These are phyloP conservation scores for Idaea aversata DNA, from an alignment of 2,888 invertebrate genomes.

Conservation along the genomic window DNA sequence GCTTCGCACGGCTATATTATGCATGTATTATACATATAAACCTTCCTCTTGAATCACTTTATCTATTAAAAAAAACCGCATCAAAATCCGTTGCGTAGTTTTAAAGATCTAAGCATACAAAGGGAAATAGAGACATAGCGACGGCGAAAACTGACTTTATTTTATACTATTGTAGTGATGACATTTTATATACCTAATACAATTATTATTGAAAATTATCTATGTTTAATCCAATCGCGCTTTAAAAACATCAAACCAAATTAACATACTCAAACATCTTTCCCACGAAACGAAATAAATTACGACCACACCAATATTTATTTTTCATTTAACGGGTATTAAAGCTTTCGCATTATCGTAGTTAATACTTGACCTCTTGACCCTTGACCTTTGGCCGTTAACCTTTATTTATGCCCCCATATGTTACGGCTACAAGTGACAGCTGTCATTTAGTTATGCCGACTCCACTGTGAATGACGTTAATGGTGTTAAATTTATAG, in stretches of 20 bases:
- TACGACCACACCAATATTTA: conserved; percentile 1
- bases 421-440: neutral
- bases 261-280: neutral
- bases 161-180: too few relatives aligned
- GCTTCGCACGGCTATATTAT: too few relatives aligned
- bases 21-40: too few relatives aligned
- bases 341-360: conserved; percentile 31
- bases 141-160: too few relatives aligned
- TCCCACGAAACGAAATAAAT: neutral
- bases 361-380: neutral
- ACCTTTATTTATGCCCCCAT: conserved; percentile 1
- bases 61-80: too few relatives aligned
- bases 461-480: neutral
- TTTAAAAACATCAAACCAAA: neutral
- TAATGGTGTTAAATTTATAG: neutral
- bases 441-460: neutral
- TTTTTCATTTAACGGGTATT: conserved; percentile 51
- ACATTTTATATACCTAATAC: too few relatives aligned
- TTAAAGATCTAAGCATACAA: too few relatives aligned
- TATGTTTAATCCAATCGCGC: too few relatives aligned
- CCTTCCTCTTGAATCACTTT: too few relatives aligned
- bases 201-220: too few relatives aligned
- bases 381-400: neutral
- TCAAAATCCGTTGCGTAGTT: too few relatives aligned
- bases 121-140: too few relatives aligned